Percentiles rank a stretch among this genome's conserved stretches.
Conservation (phyloP, 2,888 invertebrate species). For the Sabatieria punctata region DNA sequence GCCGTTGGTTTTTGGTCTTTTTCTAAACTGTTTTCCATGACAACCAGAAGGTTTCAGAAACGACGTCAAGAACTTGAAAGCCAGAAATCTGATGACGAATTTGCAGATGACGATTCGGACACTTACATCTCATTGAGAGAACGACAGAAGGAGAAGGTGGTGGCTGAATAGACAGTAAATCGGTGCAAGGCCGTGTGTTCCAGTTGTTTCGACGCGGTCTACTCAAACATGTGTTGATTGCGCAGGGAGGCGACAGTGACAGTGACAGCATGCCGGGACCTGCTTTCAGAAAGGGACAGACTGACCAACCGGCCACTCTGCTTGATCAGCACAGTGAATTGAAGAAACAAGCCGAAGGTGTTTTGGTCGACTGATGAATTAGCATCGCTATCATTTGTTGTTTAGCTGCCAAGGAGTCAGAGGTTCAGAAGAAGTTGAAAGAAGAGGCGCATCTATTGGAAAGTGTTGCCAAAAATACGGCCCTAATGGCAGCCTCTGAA, state of each 20-base stretch:
- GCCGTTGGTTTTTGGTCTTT: no score
- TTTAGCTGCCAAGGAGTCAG: constrained; percentile 64
- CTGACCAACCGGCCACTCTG: constrained; percentile 48
- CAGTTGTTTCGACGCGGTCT: constrained; percentile 16
- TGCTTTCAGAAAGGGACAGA: constrained; percentile 21
- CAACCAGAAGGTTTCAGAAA: no score
- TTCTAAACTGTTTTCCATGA: no score
- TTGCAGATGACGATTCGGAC: constrained; percentile 62
- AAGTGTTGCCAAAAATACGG: constrained; percentile 83
- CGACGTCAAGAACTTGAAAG: no score
- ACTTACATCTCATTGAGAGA: constrained; percentile 85
- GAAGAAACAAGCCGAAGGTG: constrained; percentile 78
- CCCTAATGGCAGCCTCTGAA: constrained; percentile 93
- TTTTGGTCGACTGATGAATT: not conserved
- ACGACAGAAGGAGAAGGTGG: constrained; percentile 50
- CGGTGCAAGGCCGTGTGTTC: no score
- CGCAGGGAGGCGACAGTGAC: constrained; percentile 50
- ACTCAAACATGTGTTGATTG: constrained; percentile 16
- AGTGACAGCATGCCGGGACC: constrained; percentile 51
- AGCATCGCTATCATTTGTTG: not conserved
- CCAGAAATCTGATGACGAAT: no score
- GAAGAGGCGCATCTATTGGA: constrained; percentile 94
- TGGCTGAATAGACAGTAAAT: no score
- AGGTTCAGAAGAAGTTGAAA: constrained; percentile 74
- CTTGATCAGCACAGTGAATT: constrained; percentile 92